phyloP scores from a whole-genome alignment of 2,113 vertebrate genomes.

The Nannospalax galili region DNA sequence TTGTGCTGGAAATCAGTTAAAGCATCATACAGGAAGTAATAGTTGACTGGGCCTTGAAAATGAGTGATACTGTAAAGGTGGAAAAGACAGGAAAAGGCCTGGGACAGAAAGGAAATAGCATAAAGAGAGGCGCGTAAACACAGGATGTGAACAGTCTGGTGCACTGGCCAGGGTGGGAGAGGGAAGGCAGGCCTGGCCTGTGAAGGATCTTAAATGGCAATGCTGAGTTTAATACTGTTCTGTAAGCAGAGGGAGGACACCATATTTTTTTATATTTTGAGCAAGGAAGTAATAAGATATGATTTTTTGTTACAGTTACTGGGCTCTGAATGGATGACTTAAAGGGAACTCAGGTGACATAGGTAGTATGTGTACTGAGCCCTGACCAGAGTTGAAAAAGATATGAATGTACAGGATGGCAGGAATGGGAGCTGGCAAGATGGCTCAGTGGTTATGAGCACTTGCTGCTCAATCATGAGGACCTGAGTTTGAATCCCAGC shows the following conservation, averaged over 20 bases:
- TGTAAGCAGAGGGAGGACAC: background rate
- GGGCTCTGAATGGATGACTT: background rate
- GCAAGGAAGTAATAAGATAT: background rate
- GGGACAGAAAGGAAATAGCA: conserved; percentile 13
- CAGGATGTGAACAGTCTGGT: background rate
- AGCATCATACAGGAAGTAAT: conserved; percentile 58
- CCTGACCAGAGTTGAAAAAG: background rate
- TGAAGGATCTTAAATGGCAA: background rate
- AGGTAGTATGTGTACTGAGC: background rate
- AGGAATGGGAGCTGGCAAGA: background rate
- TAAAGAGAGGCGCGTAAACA: background rate
- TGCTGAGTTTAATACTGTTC: background rate
- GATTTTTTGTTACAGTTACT: background rate
- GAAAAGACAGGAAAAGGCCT: conserved; percentile 30
- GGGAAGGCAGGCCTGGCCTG: background rate
- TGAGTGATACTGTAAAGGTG: conserved; percentile 14
- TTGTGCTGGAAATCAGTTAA: conserved; percentile 10
- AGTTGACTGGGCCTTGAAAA: conserved; percentile 44
- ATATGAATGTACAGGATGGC: background rate
- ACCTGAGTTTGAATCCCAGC: background rate
- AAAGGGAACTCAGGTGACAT: background rate
- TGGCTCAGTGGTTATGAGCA: background rate
- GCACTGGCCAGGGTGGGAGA: background rate
- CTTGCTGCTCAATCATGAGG: background rate
- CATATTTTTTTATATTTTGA: background rate